A percentile compares a stretch with the other conserved stretches of the same genome.
Conservation (phyloP, 2,888 invertebrate species). For the Drosophila nr. fundita region DNA sequence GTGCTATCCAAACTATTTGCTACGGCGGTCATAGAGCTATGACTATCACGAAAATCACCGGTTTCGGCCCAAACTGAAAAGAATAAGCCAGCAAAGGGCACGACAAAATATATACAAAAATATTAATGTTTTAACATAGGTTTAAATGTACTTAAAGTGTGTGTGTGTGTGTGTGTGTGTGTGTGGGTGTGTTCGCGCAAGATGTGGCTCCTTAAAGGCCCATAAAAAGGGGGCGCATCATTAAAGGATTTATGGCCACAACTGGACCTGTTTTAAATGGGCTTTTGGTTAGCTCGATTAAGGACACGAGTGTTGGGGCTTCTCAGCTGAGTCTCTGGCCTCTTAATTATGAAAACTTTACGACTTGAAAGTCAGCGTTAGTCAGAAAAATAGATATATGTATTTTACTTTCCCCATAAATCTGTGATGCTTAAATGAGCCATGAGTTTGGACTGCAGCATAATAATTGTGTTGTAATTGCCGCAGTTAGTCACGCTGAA, state of each 20-base stretch:
- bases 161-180: background rate
- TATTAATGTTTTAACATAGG: constrained; percentile 80
- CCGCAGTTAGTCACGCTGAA: constrained; percentile 69
- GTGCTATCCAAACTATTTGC: constrained; percentile 88
- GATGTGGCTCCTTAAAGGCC: constrained; percentile 74
- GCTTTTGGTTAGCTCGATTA: constrained; percentile 76
- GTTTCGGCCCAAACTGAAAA: constrained; percentile 95
- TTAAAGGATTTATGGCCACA: constrained; percentile 84
- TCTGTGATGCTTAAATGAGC: constrained; percentile 47
- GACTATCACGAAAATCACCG: constrained; percentile 94
- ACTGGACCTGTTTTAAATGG: constrained; percentile 61
- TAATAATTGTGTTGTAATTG: constrained; percentile 54
- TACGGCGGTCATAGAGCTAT: constrained; percentile 89
- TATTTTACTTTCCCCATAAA: constrained; percentile 41
- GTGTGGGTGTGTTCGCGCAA: constrained; percentile 3
- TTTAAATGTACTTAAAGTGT: constrained; percentile 39
- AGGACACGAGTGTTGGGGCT: constrained; percentile 51
- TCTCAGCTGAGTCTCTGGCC: constrained; percentile 25
- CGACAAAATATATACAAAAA: constrained; percentile 67
- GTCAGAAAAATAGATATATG: background rate
- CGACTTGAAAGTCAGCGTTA: background rate
- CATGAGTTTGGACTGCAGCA: constrained; percentile 30
- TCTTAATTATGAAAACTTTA: constrained; percentile 57
- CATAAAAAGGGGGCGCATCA: constrained; percentile 80
- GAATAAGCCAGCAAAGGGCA: constrained; percentile 82